Evolutionary conservation across 2,113 vertebrate species (phyloP).

Genomic region (Crypturellus undulatus): DNA sequence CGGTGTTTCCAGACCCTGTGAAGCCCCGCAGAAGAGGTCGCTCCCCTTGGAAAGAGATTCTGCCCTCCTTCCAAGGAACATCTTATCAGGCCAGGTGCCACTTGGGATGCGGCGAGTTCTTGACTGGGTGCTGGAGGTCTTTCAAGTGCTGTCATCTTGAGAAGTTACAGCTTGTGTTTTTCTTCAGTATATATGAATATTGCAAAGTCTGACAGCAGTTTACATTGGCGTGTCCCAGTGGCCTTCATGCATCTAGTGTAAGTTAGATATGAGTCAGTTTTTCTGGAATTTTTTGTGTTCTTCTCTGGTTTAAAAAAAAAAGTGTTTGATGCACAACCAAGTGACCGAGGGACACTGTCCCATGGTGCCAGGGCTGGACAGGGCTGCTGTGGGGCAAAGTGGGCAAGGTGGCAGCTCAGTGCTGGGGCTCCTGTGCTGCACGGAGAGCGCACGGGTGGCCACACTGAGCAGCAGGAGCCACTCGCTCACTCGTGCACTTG

Average conservation of each 20-base stretch:
- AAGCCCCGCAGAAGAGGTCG: rapidly evolving
- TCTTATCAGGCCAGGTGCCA: not conserved
- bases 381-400: not conserved
- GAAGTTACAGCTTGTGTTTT: not conserved
- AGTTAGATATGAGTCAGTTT: not conserved
- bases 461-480: too few relatives aligned
- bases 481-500: too few relatives aligned
- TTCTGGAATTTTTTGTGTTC: not conserved
- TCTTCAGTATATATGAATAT: not conserved
- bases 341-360: not conserved
- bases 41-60: not conserved
- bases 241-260: not conserved
- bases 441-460: too few relatives aligned
- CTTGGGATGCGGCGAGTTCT: not conserved
- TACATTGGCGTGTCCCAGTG: rapidly evolving
- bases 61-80: not conserved
- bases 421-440: not conserved
- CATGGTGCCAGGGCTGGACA: not conserved
- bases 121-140: not conserved
- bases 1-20: not conserved
- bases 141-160: not conserved
- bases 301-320: slow-evolving; percentile 12
- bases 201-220: not conserved
- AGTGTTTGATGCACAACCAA: not conserved
- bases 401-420: not conserved